Evolutionary conservation across 1,140 invertebrate genomes (phyloP).

Genomic region (Caerostris extrusa): DNA sequence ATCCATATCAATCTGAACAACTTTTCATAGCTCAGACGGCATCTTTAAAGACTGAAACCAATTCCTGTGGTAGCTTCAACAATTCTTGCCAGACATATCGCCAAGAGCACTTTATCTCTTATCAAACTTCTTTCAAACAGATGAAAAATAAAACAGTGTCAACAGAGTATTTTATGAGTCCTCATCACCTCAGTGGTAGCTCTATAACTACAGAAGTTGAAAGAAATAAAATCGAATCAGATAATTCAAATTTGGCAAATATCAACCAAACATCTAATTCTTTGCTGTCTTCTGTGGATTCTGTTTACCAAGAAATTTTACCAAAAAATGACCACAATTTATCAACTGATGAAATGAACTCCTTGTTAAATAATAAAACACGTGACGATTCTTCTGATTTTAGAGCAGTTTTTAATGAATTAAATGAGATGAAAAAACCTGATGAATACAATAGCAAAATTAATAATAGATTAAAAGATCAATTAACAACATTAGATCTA

Average conservation of each 20-base stretch:
- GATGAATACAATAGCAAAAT: neutral
- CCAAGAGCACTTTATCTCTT: neutral
- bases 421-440: neutral
- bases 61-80: constrained; percentile 17
- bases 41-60: constrained; percentile 27
- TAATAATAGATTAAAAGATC: neutral
- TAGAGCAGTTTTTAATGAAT: neutral
- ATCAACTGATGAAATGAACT: neutral
- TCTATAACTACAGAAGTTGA: constrained; percentile 39
- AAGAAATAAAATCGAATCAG: neutral
- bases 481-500: neutral
- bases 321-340: neutral
- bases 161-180: constrained; percentile 44
- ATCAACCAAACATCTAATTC: neutral
- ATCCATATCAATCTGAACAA: neutral
- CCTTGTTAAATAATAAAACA: neutral
- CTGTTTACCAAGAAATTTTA: neutral
- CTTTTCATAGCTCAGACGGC: neutral
- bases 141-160: neutral
- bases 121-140: neutral
- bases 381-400: neutral
- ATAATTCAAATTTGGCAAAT: neutral
- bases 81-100: neutral
- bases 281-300: neutral
- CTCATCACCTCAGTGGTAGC: constrained; percentile 56